A percentile compares a stretch with the other conserved stretches of the same genome.
phyloP scores from a whole-genome alignment of 2,113 vertebrate species.

The Hippotragus niger region DNA sequence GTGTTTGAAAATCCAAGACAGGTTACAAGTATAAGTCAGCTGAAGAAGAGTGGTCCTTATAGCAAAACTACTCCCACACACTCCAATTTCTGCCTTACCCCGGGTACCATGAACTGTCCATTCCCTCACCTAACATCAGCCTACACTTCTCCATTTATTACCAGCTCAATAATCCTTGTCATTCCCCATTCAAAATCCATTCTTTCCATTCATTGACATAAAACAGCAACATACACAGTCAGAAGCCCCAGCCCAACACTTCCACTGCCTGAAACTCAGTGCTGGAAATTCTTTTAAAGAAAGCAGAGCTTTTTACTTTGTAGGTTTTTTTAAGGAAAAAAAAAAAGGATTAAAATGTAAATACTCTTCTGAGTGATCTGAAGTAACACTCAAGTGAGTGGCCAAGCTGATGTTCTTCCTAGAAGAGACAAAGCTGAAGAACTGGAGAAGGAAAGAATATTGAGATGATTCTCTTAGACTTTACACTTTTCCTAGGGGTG shows the following conservation, averaged over 20 bases:
- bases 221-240: not conserved
- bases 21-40: not conserved
- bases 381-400: not conserved
- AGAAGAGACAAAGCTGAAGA: not conserved
- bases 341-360: not conserved
- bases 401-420: not conserved
- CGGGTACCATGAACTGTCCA: not conserved
- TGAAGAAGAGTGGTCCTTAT: not conserved
- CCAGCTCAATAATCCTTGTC: not conserved
- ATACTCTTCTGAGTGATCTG: not conserved
- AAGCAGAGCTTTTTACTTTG: not conserved
- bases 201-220: not conserved
- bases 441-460: not conserved
- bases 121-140: not conserved
- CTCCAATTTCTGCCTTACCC: not conserved
- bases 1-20: not conserved
- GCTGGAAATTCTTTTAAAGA: not conserved
- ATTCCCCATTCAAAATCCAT: not conserved
- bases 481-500: not conserved
- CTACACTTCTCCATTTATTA: not conserved
- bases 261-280: not conserved
- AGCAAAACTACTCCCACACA: not conserved
- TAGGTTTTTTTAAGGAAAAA: not conserved
- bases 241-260: not conserved
- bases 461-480: not conserved